These are phyloP conservation scores for Ceratitis capitata DNA, from an alignment of 1,140 invertebrate species.

Conservation along the genomic window DNA sequence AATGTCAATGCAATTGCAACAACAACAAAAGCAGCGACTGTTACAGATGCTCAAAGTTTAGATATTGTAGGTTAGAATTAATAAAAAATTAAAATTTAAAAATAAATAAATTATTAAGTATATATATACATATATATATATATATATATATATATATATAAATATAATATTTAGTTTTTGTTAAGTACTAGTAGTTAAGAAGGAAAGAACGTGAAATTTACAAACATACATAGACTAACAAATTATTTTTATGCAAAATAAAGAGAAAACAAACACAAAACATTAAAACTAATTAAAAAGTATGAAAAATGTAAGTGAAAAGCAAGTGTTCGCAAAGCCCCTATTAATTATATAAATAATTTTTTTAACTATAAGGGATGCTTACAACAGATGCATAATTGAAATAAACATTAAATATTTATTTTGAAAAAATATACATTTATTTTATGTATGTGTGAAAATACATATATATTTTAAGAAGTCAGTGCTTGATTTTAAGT, in stretches of 20 bases:
- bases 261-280: neutral
- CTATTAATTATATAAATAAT: neutral
- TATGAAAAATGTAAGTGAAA: neutral
- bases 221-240: constrained; percentile 20
- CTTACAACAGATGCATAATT: neutral
- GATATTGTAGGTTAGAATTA: constrained; percentile 64
- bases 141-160: constrained; percentile 19
- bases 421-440: neutral
- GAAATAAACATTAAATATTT: neutral
- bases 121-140: constrained; percentile 6
- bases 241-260: constrained; percentile 31
- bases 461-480: neutral
- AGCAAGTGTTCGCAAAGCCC: neutral
- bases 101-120: neutral
- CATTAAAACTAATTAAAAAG: neutral
- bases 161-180: neutral
- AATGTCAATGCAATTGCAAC: no score
- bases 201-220: constrained; percentile 10
- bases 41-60: constrained; percentile 65
- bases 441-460: neutral
- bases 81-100: neutral
- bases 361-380: neutral
- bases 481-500: neutral
- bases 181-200: neutral
- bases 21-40: constrained; percentile 48